Conservation (phyloP, 2,797 vertebrate species). For the Falco berigora region DNA sequence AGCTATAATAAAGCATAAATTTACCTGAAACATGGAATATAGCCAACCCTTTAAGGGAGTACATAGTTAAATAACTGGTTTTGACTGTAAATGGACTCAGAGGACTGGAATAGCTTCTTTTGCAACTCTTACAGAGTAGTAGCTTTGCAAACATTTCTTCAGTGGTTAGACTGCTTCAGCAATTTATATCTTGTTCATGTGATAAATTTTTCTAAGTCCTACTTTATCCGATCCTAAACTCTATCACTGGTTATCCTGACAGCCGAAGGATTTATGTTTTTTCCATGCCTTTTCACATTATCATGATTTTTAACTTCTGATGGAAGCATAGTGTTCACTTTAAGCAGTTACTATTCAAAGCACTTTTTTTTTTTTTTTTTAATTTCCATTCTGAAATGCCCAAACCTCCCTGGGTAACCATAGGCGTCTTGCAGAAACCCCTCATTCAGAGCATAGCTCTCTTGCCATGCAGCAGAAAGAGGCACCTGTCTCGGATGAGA, state of each 20-base stretch:
- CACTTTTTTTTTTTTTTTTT: background rate
- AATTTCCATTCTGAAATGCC: background rate
- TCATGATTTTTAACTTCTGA: background rate
- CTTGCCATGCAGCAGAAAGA: background rate
- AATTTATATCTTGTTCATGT: background rate
- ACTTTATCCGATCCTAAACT: background rate
- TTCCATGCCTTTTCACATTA: background rate
- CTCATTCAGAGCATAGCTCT: background rate
- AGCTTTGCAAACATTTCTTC: background rate
- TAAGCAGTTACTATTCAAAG: background rate
- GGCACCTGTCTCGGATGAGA: background rate
- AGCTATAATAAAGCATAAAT: background rate
- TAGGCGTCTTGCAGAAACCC: background rate
- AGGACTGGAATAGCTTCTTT: background rate
- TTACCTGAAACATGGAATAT: conserved; percentile 15
- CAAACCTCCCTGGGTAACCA: background rate
- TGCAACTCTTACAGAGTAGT: background rate
- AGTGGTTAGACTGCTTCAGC: background rate
- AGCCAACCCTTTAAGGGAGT: background rate
- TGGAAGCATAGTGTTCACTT: background rate
- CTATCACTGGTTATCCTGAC: background rate
- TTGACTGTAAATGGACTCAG: background rate
- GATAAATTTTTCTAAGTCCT: background rate
- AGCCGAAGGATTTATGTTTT: background rate
- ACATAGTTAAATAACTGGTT: background rate